Evolutionary conservation across 2,113 vertebrate species (phyloP).

Genomic region (Bambusicola thoracicus): DNA sequence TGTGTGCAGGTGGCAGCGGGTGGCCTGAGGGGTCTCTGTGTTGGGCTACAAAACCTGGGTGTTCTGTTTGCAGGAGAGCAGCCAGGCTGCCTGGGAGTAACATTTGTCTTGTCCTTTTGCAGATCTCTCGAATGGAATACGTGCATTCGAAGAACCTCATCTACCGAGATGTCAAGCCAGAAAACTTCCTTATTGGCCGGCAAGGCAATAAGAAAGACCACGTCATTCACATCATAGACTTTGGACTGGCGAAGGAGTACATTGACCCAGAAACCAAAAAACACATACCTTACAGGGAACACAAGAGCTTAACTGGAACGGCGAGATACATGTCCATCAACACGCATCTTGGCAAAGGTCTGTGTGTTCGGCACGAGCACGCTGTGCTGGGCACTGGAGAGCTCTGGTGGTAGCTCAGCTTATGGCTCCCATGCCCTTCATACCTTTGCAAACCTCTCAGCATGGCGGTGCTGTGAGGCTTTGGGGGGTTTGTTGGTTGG

Average conservation of each 20-base stretch:
- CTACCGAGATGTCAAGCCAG: constrained; percentile 98
- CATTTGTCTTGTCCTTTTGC: neutral
- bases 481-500: neutral
- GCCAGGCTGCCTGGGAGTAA: neutral
- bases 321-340: constrained; percentile 99
- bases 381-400: neutral
- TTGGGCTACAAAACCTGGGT: neutral
- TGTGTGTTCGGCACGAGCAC: constrained; percentile 10
- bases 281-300: constrained; percentile 98
- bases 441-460: neutral
- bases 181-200: constrained; percentile 97
- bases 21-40: rapidly evolving
- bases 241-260: constrained; percentile 98
- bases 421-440: rapidly evolving
- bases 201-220: constrained; percentile 98
- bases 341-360: constrained; percentile 98
- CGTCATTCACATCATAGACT: constrained; percentile 99
- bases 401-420: neutral
- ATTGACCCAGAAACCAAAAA: constrained; percentile 99
- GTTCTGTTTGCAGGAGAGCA: neutral
- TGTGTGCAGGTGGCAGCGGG: neutral
- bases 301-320: constrained; percentile 98
- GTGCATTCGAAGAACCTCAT: constrained; percentile 99
- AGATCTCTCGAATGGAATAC: constrained; percentile 98
- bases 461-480: neutral